A percentile compares a stretch with the other conserved stretches of the same genome.
phyloP scores from a whole-genome alignment of 2,797 vertebrate species.

The Taenioides sp. region DNA sequence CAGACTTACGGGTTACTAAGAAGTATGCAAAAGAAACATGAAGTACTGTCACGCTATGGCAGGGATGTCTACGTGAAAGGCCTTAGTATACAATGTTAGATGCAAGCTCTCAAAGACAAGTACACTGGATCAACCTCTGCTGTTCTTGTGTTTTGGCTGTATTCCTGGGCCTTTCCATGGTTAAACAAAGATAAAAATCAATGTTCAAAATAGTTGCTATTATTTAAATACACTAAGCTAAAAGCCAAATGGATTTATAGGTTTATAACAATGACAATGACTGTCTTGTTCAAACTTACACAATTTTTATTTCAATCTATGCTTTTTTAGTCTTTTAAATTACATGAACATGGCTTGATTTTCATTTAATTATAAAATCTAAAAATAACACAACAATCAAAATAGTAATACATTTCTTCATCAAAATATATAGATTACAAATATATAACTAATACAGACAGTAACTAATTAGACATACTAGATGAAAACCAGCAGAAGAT shows the following conservation, averaged over 20 bases:
- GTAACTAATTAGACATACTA: neutral
- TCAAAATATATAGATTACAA: neutral
- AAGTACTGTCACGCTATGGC: constrained; percentile 48
- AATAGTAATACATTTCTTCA: neutral
- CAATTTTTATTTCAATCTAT: neutral
- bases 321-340: neutral
- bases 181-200: neutral
- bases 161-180: neutral
- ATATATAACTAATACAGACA: neutral
- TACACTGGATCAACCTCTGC: constrained; percentile 9
- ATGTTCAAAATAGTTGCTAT: neutral
- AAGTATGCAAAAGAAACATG: constrained; percentile 59
- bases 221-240: too few relatives aligned
- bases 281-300: neutral
- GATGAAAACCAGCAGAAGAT: neutral
- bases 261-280: neutral
- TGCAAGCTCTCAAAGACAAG: constrained; percentile 4
- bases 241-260: too few relatives aligned
- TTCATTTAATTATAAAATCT: too few relatives aligned
- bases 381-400: too few relatives aligned
- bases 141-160: neutral
- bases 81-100: constrained; percentile 1
- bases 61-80: constrained; percentile 23
- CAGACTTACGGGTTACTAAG: constrained; percentile 16
- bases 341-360: neutral